Base-by-base conservation (phyloP, 2,888 invertebrate genomes). In the Drosophila pseudotakahashii region DNA sequence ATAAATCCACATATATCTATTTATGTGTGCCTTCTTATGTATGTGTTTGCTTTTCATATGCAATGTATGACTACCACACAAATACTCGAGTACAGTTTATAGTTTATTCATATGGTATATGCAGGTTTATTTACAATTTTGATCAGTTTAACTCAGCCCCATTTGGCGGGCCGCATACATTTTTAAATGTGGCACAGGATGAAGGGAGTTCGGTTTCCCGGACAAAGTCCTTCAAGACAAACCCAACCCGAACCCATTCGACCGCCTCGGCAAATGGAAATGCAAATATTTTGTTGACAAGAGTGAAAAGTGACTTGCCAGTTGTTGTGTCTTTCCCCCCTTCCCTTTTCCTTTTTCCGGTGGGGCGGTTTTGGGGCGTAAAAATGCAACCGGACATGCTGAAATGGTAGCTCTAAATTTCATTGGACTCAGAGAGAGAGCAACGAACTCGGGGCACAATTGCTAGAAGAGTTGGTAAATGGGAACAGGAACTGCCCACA, bases 201-300 rank as follows among this genome's bases (percentile, higher is more conserved):
- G 32, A 19, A 64, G 44, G 32, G 32, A 55, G 47, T 4, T 11
- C 16, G 14, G 3, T 19, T 42, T 32, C n/a, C 51, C 34, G 36
- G 59, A 14, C 48, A 48, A 23, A 61, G 53, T 59, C 44, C 36
- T 16, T 37, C 26, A 55, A 47, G 59, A 67, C 41, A 58, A 14
- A 19, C 19, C 23, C 36, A 41, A 32, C 53, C 37, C 26, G 48
- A 37, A 48, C 47, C 39, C 51, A 34, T 42, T 50, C 42, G 23
- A 23, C n/a, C 42, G 44, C 32, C 51, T 26, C 4, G 70, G 63
- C 39, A 58, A 64, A 55, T 71, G 60, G 67, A 60, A 68, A 69
- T 71, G 64, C 48, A 82, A 83, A 84, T 82, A 80, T 79, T 62
- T 80, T 80, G 76, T 81, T 80, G 82, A 84, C 82, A 84, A 72